A percentile compares a stretch with the other conserved stretches of the same genome.
Conservation (phyloP, 2,888 invertebrate species). For the Euplexia lucipara region DNA sequence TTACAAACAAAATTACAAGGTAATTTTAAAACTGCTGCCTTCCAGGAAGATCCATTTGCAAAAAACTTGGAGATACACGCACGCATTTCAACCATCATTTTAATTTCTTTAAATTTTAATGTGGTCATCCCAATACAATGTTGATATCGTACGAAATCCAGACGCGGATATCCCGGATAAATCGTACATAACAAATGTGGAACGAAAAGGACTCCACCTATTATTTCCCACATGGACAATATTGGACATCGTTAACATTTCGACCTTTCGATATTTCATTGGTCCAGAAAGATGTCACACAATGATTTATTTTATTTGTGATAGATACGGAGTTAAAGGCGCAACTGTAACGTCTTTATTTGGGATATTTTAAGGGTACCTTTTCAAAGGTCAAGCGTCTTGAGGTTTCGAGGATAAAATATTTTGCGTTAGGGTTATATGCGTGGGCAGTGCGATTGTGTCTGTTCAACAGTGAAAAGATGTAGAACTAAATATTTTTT, state of each 20-base stretch:
- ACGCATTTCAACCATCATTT: slow-evolving; percentile 17
- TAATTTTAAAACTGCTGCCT: slow-evolving; percentile 33
- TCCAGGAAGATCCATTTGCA: slow-evolving; percentile 23
- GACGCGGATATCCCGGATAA: not conserved
- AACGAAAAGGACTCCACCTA: slow-evolving; percentile 31
- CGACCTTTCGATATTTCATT: slow-evolving; percentile 60
- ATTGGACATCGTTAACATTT: slow-evolving; percentile 60
- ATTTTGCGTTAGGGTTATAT: slow-evolving; percentile 11
- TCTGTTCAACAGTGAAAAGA: slow-evolving; percentile 7
- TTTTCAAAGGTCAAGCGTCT: slow-evolving; percentile 31
- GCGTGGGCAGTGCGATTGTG: not conserved
- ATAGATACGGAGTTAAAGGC: slow-evolving; percentile 49
- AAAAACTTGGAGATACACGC: not conserved
- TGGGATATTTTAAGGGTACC: slow-evolving; percentile 32
- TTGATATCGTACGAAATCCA: not conserved
- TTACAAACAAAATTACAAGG: slow-evolving; percentile 31
- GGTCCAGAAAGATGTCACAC: slow-evolving; percentile 49
- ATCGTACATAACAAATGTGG: slow-evolving; percentile 31
- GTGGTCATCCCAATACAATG: not conserved
- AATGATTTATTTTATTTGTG: slow-evolving; percentile 59
- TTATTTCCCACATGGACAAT: slow-evolving; percentile 56
- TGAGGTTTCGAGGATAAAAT: slow-evolving; percentile 16
- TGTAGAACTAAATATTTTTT: not conserved
- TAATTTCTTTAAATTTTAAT: slow-evolving; percentile 14
- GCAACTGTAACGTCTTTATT: slow-evolving; percentile 44